phyloP scores from a whole-genome alignment of 2,888 invertebrate genomes.

The Chironomus riparius region DNA sequence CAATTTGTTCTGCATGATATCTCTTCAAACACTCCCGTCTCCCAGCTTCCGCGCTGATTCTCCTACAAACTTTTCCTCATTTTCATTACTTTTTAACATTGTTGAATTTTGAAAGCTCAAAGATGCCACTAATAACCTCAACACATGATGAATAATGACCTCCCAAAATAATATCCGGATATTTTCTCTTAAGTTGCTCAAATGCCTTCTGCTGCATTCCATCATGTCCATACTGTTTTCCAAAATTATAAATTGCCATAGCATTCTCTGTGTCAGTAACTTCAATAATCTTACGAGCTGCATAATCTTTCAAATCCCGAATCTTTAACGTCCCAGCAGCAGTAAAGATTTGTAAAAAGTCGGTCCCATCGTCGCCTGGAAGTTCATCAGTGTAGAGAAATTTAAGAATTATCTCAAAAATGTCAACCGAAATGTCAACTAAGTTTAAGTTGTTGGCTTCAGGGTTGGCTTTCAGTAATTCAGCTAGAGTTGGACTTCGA shows the following conservation, averaged over 20 bases:
- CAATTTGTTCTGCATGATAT: too few species aligned
- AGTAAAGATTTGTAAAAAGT: background rate
- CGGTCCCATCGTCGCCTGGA: too few species aligned
- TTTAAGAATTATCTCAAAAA: too few species aligned
- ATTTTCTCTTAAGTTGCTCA: background rate
- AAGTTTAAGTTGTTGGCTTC: background rate
- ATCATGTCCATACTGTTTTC: background rate
- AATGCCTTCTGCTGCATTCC: background rate
- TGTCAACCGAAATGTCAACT: background rate
- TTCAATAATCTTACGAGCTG: background rate
- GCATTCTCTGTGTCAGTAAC: background rate
- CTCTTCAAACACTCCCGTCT: too few species aligned
- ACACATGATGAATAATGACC: too few species aligned
- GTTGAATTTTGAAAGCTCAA: too few species aligned
- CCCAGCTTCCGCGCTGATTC: too few species aligned
- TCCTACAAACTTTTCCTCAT: too few species aligned
- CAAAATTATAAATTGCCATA: background rate
- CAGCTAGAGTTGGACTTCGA: background rate
- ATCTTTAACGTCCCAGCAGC: background rate
- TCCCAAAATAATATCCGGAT: background rate
- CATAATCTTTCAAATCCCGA: background rate
- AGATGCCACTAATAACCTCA: too few species aligned
- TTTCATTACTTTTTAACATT: too few species aligned
- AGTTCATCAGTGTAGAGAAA: too few species aligned
- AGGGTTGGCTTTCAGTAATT: background rate